These are phyloP conservation scores for Pocillopora verrucosa DNA, from an alignment of 64 coral and sea anemone species.

Conservation along the genomic window DNA sequence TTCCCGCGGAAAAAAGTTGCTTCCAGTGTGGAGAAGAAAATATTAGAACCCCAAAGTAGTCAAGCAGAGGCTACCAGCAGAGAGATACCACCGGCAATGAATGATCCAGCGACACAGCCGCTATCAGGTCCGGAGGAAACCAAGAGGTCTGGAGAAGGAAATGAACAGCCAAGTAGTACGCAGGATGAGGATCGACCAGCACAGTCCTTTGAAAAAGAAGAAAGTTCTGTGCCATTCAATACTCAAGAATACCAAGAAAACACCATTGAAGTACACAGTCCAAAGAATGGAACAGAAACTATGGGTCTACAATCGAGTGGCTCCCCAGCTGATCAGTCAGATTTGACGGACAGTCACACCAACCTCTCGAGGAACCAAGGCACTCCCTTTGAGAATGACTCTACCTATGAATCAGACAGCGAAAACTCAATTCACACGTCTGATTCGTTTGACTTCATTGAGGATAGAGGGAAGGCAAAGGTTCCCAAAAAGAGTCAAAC, in stretches of 20 bases:
- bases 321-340: not conserved
- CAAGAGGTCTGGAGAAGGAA: not conserved
- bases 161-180: not conserved
- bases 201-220: not conserved
- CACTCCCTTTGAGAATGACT: conserved; percentile 56
- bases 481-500: too few species aligned
- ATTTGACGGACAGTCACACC: not conserved
- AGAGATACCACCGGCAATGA: not conserved
- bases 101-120: not conserved
- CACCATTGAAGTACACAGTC: not conserved
- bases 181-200: not conserved
- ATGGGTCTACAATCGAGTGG: not conserved
- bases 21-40: not conserved
- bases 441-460: conserved; percentile 47
- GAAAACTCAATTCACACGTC: conserved; percentile 13
- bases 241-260: not conserved
- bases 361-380: not conserved
- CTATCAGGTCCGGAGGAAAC: not conserved
- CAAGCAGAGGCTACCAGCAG: not conserved
- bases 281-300: not conserved
- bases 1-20: not conserved
- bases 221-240: not conserved
- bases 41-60: not conserved
- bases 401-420: conserved; percentile 4
- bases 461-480: conserved; percentile 16